A percentile compares a stretch with the other conserved stretches of the same genome.
Conservation (phyloP, 2,113 vertebrate species). For the Leptodactylus fuscus region DNA sequence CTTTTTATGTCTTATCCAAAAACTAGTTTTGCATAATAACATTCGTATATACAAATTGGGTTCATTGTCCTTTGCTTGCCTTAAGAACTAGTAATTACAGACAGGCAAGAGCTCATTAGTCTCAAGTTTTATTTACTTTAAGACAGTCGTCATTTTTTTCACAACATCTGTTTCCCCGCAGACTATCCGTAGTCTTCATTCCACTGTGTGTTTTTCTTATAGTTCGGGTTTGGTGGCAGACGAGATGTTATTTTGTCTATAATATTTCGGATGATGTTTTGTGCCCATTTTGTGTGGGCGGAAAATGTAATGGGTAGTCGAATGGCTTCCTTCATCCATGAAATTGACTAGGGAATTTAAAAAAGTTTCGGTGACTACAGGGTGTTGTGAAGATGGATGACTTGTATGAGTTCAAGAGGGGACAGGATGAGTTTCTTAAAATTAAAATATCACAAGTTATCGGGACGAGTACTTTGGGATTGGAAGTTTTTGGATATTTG, state of each 20-base stretch:
- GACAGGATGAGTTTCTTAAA: no score
- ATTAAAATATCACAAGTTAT: no score
- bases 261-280: no score
- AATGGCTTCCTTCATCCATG: not conserved
- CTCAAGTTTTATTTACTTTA: slow-evolving; percentile 35
- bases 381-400: no score
- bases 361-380: not conserved
- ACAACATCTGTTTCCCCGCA: slow-evolving; percentile 33
- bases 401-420: no score
- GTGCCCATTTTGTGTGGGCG: not conserved
- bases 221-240: not conserved
- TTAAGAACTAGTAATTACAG: slow-evolving; percentile 53
- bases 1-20: slow-evolving; percentile 42
- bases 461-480: no score
- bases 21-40: slow-evolving; percentile 49
- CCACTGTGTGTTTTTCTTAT: not conserved
- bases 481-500: no score
- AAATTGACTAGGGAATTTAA: not conserved
- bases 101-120: slow-evolving; percentile 39
- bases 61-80: slow-evolving; percentile 50
- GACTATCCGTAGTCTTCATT: not conserved
- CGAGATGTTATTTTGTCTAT: not conserved
- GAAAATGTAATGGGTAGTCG: not conserved
- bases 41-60: slow-evolving; percentile 44
- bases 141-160: slow-evolving; percentile 6